Evolutionary conservation across 2,888 invertebrate species (phyloP), one percentile per base, ranked within the genome.

Genomic region (Conchocele bisecta): DNA sequence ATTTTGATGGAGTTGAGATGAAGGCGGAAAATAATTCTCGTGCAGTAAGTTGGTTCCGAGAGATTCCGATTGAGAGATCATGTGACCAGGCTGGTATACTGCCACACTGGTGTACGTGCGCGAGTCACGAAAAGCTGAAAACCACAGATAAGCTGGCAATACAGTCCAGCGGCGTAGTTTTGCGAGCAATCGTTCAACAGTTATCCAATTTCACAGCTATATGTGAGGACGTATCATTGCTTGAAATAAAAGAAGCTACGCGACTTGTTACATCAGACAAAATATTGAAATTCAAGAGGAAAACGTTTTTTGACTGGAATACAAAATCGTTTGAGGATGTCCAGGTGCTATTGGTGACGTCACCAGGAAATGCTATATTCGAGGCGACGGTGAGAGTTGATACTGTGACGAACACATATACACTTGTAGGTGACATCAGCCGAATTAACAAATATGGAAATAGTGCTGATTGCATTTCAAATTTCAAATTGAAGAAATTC

Each of bases 61-160:
- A 94, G 39, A 93, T 97, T 69, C 94, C 95, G 0, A 90, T 88
- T 31, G 93, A 93, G 61, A 92, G 97, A 41, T 96, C 95, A 0
- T 98, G 98, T 89, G 92, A 93, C 59, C 92, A 92, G 66, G 97
- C 97, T 0, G 94, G 93, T 0, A 96, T 98, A 66, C 94, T 94
- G 0, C 94, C 94, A 22, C 96, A 97, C 89, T 98, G 95, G 95
- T 98, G 98, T 90, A 95, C 96, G 24, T 98, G 98, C 81, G 95
- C 96, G 86, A 93, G 93, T 66, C 94, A 94, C 58, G 91, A 91
- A 54, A 93, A 93, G 76, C 87, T 96, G 20, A 88, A 93, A 0
- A 91, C 91, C 0, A 92, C 93, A 31, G 93, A 94, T 77, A 82
- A 90, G 0, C 88, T 91, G 9, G 94, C 95, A 0, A 88, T 91